phyloP scores from a whole-genome alignment of 2,113 vertebrate genomes.

The Oncorhynchus gorbuscha region DNA sequence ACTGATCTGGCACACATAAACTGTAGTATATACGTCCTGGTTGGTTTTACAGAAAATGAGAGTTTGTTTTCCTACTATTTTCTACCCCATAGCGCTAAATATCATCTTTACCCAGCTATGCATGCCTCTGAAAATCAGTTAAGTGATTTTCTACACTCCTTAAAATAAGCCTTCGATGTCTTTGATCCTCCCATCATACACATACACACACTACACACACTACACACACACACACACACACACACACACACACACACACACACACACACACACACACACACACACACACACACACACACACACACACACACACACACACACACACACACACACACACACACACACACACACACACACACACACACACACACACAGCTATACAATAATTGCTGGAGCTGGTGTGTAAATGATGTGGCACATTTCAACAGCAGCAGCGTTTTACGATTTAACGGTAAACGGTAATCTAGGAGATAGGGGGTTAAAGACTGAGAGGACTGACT shows the following conservation, averaged over 20 bases:
- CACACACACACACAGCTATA: too few species aligned
- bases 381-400: too few species aligned
- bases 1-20: slow-evolving; percentile 3
- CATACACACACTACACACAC: too few species aligned
- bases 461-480: slow-evolving; percentile 61
- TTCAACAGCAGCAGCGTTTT: slow-evolving; percentile 45
- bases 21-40: slow-evolving; percentile 3
- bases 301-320: too few species aligned
- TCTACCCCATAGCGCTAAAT: slow-evolving; percentile 42
- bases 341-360: too few species aligned
- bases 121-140: slow-evolving; percentile 50
- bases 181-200: slow-evolving; percentile 50
- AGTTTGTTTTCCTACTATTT: slow-evolving; percentile 8
- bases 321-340: too few species aligned
- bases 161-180: slow-evolving; percentile 62
- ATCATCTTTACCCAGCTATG: slow-evolving; percentile 50
- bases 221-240: too few species aligned
- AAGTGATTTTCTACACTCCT: slow-evolving; percentile 58
- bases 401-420: slow-evolving; percentile 31
- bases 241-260: too few species aligned
- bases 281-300: too few species aligned
- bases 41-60: slow-evolving; percentile 24
- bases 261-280: too few species aligned
- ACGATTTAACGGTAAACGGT: slow-evolving; percentile 58
- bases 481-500: slow-evolving; percentile 37